Conservation (phyloP, 2,113 vertebrate species). For the Uria aalge region DNA sequence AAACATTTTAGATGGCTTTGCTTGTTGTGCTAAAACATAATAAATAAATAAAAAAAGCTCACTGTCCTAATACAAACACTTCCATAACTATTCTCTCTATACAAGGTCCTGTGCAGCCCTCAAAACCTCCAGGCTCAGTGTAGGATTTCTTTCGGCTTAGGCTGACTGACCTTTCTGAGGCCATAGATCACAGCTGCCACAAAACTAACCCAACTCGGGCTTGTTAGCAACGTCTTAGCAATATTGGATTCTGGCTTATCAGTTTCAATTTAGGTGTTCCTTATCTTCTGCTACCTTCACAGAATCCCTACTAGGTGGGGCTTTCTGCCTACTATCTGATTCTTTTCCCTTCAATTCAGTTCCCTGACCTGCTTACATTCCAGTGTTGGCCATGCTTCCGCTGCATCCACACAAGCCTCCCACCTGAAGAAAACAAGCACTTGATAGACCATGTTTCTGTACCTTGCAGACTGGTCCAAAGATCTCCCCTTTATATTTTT, state of each 20-base stretch:
- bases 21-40: neutral
- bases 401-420: neutral
- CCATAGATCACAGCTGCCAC: neutral
- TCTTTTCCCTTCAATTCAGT: neutral
- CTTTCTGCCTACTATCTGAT: neutral
- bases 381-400: neutral
- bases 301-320: neutral
- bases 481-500: neutral
- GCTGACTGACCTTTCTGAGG: neutral
- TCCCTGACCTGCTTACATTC: neutral
- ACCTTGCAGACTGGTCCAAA: neutral
- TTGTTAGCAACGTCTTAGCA: neutral
- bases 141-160: neutral
- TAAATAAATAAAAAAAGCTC: neutral
- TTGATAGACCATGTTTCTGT: neutral
- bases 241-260: neutral
- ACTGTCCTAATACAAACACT: neutral
- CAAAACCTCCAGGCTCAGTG: neutral
- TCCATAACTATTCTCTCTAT: neutral
- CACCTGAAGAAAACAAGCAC: neutral
- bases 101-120: neutral
- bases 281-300: neutral
- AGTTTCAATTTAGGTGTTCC: neutral
- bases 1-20: neutral
- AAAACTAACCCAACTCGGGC: fast-evolving